Base-by-base conservation (phyloP, 2,797 vertebrate genomes). In the Sebastes iracundus region DNA sequence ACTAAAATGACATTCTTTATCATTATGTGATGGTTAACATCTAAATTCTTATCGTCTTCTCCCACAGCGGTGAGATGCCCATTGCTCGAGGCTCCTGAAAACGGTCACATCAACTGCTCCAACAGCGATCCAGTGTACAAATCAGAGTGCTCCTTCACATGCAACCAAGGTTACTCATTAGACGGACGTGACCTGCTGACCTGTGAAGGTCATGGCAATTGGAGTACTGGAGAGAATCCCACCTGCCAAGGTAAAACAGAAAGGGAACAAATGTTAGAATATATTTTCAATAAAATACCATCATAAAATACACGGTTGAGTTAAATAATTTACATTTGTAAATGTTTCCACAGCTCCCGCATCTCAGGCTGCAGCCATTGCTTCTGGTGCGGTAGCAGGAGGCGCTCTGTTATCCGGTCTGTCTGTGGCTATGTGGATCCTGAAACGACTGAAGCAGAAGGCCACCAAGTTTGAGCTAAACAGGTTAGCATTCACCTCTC, bases 71-170 rank as follows among this genome's bases (percentile, higher is more conserved):
- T 95, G 22, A 87, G 35, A 30, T 96, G 96, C 68, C 83, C 82
- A 0, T 7, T 62, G 28, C 88, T 95, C 32, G 82, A 91, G 63
- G 75, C 55, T 46, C 93, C 94, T 6, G 59, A 67, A n/a, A 92
- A 95, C 0, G 80, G 92, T 22, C 12, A 32, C 1, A 79, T 95
- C 33, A 95, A 71, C 89, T 97, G 97, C 32, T 93, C 91, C 7
- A 82, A 93, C 60, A 38, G 28, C 8, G 82, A 84, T 9, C 87
- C 67, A 30, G 77, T 87, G 12, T 95, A 93, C 86, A 92, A 52
- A 66, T 91, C 96, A 2, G 74, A 83, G 76, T 97, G 97, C 78
- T 86, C 62, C 49, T 96, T 97, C 90, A 89, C 75, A 27, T 97
- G 97, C 14, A 1, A 77, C 0, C 73, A 93, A 72, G 95, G 92